Evolutionary conservation across 2,113 vertebrate genomes (phyloP).

Genomic region (Amblyopsis rosae): DNA sequence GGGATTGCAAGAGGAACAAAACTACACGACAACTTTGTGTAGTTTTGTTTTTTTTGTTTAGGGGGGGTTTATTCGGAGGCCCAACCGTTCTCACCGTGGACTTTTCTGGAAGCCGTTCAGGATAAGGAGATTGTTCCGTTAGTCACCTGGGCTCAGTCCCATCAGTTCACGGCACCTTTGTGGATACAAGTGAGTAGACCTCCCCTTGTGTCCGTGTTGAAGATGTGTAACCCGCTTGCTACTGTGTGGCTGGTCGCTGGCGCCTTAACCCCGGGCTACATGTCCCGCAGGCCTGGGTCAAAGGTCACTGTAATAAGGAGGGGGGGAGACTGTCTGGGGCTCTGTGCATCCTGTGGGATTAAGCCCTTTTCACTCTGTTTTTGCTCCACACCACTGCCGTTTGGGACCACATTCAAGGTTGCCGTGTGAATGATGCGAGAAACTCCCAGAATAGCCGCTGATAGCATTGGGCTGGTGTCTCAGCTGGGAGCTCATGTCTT

Average conservation of each 20-base stretch:
- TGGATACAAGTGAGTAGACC: slow-evolving; percentile 87
- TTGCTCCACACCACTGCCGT: slow-evolving; percentile 42
- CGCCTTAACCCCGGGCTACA: background rate
- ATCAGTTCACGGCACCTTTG: slow-evolving; percentile 85
- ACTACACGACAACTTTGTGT: slow-evolving; percentile 91
- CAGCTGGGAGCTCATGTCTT: slow-evolving; percentile 88
- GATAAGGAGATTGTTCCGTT: slow-evolving; percentile 85
- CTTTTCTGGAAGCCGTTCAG: slow-evolving; percentile 81
- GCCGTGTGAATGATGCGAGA: slow-evolving; percentile 68
- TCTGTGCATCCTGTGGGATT: slow-evolving; percentile 21
- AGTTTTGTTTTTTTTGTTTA: slow-evolving; percentile 87
- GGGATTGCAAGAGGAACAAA: slow-evolving; percentile 92
- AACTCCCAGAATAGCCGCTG: slow-evolving; percentile 92
- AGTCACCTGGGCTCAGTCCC: slow-evolving; percentile 89
- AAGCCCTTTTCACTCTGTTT: background rate
- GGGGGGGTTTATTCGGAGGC: slow-evolving; percentile 77
- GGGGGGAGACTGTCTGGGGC: slow-evolving; percentile 49
- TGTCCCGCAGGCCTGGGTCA: background rate
- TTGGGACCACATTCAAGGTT: slow-evolving; percentile 53
- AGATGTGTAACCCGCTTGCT: background rate
- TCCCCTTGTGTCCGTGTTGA: slow-evolving; percentile 4
- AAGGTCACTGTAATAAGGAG: background rate
- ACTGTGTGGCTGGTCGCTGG: background rate
- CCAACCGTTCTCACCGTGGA: slow-evolving; percentile 91
- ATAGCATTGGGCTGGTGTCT: slow-evolving; percentile 84